Conservation (phyloP, 2,113 vertebrate genomes). For the Caracal caracal region DNA sequence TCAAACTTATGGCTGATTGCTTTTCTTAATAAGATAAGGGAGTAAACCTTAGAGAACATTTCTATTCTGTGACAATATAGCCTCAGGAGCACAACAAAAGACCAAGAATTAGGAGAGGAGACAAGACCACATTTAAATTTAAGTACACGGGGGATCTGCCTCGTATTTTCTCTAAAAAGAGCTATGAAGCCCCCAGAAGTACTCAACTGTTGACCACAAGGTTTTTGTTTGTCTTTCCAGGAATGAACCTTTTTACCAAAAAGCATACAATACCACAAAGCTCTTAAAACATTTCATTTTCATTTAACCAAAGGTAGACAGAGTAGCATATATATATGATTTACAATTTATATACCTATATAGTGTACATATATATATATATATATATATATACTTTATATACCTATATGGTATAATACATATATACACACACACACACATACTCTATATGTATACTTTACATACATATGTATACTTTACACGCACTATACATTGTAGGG, state of each 20-base stretch:
- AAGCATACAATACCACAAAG: neutral
- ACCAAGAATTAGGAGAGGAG: neutral
- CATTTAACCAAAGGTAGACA: neutral
- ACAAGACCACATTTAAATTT: neutral
- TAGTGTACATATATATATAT: too few relatives aligned
- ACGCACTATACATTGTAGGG: neutral
- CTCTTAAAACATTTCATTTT: neutral
- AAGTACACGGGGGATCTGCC: neutral
- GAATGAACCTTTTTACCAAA: slow-evolving; percentile 5
- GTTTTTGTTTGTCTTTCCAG: neutral
- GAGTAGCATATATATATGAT: neutral
- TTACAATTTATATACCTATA: neutral
- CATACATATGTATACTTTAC: too few relatives aligned
- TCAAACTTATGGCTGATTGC: neutral
- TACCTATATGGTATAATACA: too few relatives aligned
- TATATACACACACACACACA: too few relatives aligned
- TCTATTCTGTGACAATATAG: neutral
- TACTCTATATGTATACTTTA: too few relatives aligned
- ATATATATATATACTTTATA: neutral
- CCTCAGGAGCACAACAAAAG: neutral
- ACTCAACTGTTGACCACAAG: neutral
- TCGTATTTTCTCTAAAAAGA: slow-evolving; percentile 42
- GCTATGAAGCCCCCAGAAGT: neutral
- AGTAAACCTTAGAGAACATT: neutral
- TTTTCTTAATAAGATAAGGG: neutral